Conservation (phyloP, 2,888 invertebrate genomes). For the Metopia argyrocephala region DNA sequence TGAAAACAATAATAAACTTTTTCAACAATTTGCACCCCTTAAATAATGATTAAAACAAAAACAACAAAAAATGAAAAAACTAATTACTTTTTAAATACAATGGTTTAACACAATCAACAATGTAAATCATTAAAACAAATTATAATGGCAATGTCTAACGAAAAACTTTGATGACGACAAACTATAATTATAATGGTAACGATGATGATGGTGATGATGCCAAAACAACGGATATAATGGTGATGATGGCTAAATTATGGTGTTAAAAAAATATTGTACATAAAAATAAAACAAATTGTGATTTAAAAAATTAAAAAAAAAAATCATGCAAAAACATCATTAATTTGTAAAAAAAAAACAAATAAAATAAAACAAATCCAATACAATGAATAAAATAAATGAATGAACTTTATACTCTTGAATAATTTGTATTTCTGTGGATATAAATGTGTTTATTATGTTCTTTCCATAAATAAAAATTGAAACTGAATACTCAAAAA, state of each 20-base stretch:
- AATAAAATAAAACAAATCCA: constrained; percentile 24
- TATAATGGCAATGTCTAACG: neutral
- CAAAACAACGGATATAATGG: neutral
- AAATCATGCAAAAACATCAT: constrained; percentile 62
- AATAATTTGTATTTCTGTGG: constrained; percentile 7
- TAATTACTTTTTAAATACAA: constrained; percentile 63
- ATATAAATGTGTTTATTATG: neutral
- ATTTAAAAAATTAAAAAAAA: constrained; percentile 36
- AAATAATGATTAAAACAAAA: constrained; percentile 33
- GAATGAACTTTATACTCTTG: constrained; percentile 20
- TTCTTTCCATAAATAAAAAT: too few relatives aligned
- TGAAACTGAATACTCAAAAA: too few relatives aligned
- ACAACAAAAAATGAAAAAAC: constrained; percentile 43
- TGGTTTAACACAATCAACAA: constrained; percentile 52
- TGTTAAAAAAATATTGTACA: neutral
- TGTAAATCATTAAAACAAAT: constrained; percentile 51
- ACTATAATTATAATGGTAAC: constrained; percentile 48
- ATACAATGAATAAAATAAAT: constrained; percentile 31
- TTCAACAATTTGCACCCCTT: neutral
- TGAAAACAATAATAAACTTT: constrained; percentile 15
- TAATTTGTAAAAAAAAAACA: constrained; percentile 38
- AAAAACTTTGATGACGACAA: constrained; percentile 23
- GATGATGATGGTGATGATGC: constrained; percentile 14
- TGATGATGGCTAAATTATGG: constrained; percentile 32
- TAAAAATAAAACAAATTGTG: constrained; percentile 27